phyloP scores from a whole-genome alignment of 2,888 invertebrate species.

The Acleris holmiana region DNA sequence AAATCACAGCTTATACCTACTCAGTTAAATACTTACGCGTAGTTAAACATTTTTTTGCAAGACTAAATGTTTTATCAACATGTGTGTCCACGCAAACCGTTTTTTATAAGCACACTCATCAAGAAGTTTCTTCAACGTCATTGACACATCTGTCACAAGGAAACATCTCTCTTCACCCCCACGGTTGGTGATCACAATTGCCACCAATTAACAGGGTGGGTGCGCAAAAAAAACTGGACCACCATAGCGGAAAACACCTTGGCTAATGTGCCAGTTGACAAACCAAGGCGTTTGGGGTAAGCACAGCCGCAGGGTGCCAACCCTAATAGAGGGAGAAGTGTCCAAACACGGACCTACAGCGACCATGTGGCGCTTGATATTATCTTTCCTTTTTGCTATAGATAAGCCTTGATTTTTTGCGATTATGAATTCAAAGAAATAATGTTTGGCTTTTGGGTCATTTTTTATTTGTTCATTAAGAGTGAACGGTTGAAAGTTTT shows the following conservation, averaged over 20 bases:
- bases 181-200: constrained; percentile 76
- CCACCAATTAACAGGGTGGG: constrained; percentile 77
- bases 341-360: constrained; percentile 73
- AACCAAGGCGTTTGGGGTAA: constrained; percentile 61
- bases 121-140: constrained; percentile 12
- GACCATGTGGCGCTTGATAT: constrained; percentile 54
- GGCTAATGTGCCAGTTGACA: constrained; percentile 81
- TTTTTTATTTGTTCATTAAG: not conserved
- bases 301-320: constrained; percentile 71
- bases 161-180: constrained; percentile 77
- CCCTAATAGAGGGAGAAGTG: constrained; percentile 61
- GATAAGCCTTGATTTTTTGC: constrained; percentile 29
- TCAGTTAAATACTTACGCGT: no score
- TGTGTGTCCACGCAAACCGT: not conserved
- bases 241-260: constrained; percentile 76
- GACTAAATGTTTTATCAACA: no score
- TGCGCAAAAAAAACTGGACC: constrained; percentile 70
- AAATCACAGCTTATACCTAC: no score
- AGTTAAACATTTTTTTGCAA: no score
- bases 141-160: constrained; percentile 65
- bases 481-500: not conserved
- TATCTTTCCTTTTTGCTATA: constrained; percentile 33
- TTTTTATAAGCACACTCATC: not conserved
- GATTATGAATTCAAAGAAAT: constrained; percentile 1
- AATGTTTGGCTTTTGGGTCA: not conserved